A percentile compares a stretch with the other conserved stretches of the same genome.
Evolutionary conservation across 2,888 invertebrate genomes (phyloP).

Genomic region (Lochmaea capreae): DNA sequence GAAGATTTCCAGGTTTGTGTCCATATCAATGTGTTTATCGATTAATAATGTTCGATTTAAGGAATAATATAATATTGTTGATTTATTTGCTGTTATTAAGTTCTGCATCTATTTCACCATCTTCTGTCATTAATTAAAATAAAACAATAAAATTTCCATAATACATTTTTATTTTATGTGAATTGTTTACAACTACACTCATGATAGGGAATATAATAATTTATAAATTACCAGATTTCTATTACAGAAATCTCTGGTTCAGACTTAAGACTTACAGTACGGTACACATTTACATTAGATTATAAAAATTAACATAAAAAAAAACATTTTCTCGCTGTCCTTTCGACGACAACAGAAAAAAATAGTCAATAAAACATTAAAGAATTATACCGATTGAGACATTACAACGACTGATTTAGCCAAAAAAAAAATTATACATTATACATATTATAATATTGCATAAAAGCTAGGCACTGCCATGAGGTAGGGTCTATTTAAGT

Average conservation of each 20-base stretch:
- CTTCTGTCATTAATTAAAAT: too few relatives aligned
- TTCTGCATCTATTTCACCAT: too few relatives aligned
- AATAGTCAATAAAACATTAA: constrained; percentile 33
- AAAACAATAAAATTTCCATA: constrained; percentile 1
- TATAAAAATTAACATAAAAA: constrained; percentile 56
- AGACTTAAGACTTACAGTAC: constrained; percentile 64
- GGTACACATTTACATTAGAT: constrained; percentile 50
- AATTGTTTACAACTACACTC: constrained; percentile 54
- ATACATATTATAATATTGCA: constrained; percentile 57
- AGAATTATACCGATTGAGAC: constrained; percentile 25
- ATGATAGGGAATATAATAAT: constrained; percentile 63
- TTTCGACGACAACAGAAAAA: constrained; percentile 41
- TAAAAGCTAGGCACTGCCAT: constrained; percentile 66
- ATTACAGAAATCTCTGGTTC: constrained; percentile 55
- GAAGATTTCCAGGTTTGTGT: too few relatives aligned
- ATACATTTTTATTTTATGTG: constrained; percentile 35
- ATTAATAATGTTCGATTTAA: too few relatives aligned
- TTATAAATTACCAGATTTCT: constrained; percentile 55
- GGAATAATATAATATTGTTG: too few relatives aligned
- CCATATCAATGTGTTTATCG: too few relatives aligned
- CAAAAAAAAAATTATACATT: constrained; percentile 30
- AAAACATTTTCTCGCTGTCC: constrained; percentile 51
- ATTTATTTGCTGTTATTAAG: too few relatives aligned
- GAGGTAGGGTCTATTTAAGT: constrained; percentile 62
- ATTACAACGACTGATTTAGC: constrained; percentile 30